phyloP scores from a whole-genome alignment of 2,113 vertebrate genomes.

The Pantherophis guttatus region DNA sequence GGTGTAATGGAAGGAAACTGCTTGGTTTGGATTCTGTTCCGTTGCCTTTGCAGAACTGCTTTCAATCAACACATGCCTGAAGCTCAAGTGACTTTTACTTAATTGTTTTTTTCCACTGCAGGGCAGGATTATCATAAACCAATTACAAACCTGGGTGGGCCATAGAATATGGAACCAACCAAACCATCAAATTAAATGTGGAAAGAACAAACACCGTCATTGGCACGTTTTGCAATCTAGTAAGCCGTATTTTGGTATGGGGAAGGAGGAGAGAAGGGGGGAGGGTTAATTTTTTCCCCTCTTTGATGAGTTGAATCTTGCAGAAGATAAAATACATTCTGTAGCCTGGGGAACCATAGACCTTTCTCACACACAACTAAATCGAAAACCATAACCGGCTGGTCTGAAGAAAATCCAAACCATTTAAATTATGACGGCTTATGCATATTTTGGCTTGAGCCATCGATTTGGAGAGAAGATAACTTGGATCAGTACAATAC shows the following conservation, averaged over 20 bases:
- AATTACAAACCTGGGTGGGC: neutral
- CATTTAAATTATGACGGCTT: neutral
- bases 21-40: neutral
- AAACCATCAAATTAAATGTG: neutral
- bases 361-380: neutral
- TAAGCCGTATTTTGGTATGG: neutral
- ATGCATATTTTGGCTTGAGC: neutral
- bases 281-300: accelerated
- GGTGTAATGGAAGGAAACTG: neutral
- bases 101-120: neutral
- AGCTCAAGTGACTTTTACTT: neutral
- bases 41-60: neutral
- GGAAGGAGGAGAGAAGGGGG: neutral
- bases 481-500: neutral
- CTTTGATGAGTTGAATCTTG: neutral
- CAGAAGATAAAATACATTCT: neutral
- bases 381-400: neutral
- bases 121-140: neutral
- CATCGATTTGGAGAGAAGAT: neutral
- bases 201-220: neutral
- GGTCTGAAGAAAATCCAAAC: neutral
- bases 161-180: neutral
- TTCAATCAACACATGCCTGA: neutral
- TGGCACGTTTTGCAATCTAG: neutral
- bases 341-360: neutral